These are phyloP conservation scores for Tetragnatha montana DNA, from an alignment of 2,888 invertebrate species.

Conservation along the genomic window DNA sequence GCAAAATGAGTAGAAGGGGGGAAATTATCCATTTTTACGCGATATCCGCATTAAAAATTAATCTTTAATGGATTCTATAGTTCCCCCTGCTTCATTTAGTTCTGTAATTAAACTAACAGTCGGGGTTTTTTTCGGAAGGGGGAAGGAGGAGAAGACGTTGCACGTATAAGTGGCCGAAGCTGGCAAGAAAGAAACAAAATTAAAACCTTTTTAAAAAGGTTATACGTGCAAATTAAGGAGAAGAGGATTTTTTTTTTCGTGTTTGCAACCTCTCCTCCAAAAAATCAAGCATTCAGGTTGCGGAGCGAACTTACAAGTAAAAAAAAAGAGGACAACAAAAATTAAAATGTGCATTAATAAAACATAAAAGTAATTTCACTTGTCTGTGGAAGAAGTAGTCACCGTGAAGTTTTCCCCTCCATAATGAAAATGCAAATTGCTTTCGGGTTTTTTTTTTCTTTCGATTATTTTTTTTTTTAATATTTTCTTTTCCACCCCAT, in stretches of 20 bases:
- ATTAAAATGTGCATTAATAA: constrained; percentile 68
- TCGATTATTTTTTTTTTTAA: not conserved
- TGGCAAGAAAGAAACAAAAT: not conserved
- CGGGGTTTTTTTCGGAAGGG: not conserved
- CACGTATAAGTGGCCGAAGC: not conserved
- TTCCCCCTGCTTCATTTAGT: constrained; percentile 57
- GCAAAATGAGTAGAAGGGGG: constrained; percentile 23
- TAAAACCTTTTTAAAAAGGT: constrained; percentile 38
- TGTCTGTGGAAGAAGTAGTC: not conserved
- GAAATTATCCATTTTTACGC: constrained; percentile 54
- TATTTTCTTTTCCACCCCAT: not conserved
- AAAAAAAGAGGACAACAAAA: constrained; percentile 33
- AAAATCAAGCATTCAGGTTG: constrained; percentile 18
- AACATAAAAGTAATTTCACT: constrained; percentile 59
- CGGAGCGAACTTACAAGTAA: constrained; percentile 40
- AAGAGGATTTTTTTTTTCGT: not conserved
- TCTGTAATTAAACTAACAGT: constrained; percentile 64
- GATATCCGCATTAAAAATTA: constrained; percentile 67
- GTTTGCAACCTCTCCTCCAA: constrained; percentile 1
- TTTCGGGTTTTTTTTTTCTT: constrained; percentile 18
- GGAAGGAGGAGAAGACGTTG: not conserved
- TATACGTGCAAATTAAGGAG: constrained; percentile 31
- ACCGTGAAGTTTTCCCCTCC: constrained; percentile 16
- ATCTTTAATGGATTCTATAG: constrained; percentile 68
- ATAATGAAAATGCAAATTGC: constrained; percentile 64